Conservation (phyloP, 2,113 vertebrate genomes). For the Merops nubicus region DNA sequence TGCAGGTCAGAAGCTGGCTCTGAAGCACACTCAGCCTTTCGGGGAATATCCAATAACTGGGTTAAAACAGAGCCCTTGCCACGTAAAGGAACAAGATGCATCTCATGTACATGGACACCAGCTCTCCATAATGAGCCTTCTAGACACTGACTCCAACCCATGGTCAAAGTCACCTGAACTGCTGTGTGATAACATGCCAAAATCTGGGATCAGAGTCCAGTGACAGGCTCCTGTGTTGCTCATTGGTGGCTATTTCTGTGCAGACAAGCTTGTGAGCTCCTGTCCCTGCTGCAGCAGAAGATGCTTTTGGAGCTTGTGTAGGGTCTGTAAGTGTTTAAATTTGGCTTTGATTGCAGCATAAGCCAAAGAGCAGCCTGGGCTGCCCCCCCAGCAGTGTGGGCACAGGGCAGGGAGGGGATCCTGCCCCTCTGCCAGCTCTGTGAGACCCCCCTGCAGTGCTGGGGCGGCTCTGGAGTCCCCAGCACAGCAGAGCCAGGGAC, state of each 20-base stretch:
- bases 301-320: neutral
- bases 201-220: neutral
- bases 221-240: neutral
- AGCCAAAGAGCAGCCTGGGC: neutral
- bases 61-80: neutral
- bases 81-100: neutral
- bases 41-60: neutral
- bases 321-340: neutral
- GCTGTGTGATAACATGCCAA: fast-evolving
- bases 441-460: no score
- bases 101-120: neutral
- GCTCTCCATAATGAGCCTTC: neutral
- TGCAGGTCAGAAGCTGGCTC: neutral
- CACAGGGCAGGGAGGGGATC: no score
- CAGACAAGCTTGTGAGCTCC: neutral
- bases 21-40: neutral
- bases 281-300: neutral
- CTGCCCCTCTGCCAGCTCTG: no score
- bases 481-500: no score
- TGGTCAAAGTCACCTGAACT: neutral
- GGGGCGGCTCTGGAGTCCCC: no score
- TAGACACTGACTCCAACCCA: neutral
- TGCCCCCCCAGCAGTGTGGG: no score
- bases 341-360: neutral
- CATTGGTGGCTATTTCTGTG: neutral